phyloP scores from a whole-genome alignment of 2,888 invertebrate genomes.

The Portevinia maculata region DNA sequence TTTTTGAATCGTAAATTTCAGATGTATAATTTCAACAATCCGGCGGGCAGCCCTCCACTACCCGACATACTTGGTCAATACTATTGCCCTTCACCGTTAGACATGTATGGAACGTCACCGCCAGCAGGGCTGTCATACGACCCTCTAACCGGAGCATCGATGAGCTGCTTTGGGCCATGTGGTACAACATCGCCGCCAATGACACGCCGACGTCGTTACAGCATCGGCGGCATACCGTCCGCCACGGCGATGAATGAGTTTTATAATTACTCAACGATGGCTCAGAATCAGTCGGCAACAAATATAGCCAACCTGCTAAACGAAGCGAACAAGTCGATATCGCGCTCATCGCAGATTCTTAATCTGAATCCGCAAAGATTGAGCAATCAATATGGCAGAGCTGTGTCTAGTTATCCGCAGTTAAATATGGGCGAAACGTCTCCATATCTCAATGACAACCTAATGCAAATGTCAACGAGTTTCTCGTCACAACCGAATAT shows the following conservation, averaged over 20 bases:
- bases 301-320: conserved; percentile 82
- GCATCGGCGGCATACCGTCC: conserved; percentile 82
- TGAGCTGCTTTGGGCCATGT: conserved; percentile 65
- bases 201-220: conserved; percentile 81
- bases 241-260: conserved; percentile 82
- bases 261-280: conserved; percentile 79
- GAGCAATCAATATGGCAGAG: conserved; percentile 79
- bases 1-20: conserved; percentile 83
- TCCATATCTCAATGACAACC: conserved; percentile 81
- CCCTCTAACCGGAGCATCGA: conserved; percentile 76
- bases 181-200: conserved; percentile 79
- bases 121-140: conserved; percentile 78
- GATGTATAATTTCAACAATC: conserved; percentile 83
- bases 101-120: conserved; percentile 79
- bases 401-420: conserved; percentile 82
- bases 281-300: conserved; percentile 80
- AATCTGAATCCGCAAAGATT: conserved; percentile 81
- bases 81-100: conserved; percentile 77
- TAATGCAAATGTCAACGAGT: conserved; percentile 82
- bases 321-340: conserved; percentile 83
- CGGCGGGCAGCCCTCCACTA: conserved; percentile 82
- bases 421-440: conserved; percentile 81
- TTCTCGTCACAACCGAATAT: conserved; percentile 83
- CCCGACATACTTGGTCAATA: conserved; percentile 82
- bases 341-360: conserved; percentile 82